Base-by-base conservation (phyloP, 2,113 vertebrate species). In the Hydrochoerus hydrochaeris region DNA sequence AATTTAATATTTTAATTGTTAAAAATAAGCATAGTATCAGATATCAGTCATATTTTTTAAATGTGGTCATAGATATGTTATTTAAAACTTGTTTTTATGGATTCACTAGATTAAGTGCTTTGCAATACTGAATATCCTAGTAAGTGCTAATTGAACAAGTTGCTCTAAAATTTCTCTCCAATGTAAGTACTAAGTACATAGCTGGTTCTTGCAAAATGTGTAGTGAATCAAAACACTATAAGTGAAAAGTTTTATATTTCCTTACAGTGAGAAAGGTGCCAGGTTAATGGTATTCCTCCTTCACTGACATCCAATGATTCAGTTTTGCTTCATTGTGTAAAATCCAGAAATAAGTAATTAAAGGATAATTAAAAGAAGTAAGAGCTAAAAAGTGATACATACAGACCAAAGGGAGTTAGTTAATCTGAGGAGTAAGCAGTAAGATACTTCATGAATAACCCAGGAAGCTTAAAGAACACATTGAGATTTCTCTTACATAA, bases 61-160 rank as follows among this genome's bases (percentile, higher is more conserved):
- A 46, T 49, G 54, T 46, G 1, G 17, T 65, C 44, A 71, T 80
- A 22, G 1, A 12, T 84, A 1, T 35, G 12, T 32, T 69, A 81
- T 84, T 85, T 94, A 88, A 93, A 95, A 88, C 8, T 49, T 88
- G 22, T 84, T 90, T 90, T 94, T 80, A 73, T 16, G 3, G 91
- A 82, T 38, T 35, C 32, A 30, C 28, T 89, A 85, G 22, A 95
- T 16, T 71, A 71, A 78, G 7, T 80, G 16, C 0, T 63, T 58
- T 24, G 10, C 49, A 69, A 16, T 63, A 80, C 35, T 80, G 6
- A 73, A 92, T 58, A 71, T 95, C 5, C 35, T 85, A 20, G 32
- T 16, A 85, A 54, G n/a, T 44, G 65, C 58, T 82, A 58, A 80
- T 67, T 94, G 10, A 90, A 38, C 38, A 60, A 5, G 13, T 82